These are phyloP conservation scores for Pelvicachromis taeniatus DNA, from an alignment of 2,113 vertebrate genomes.

Conservation along the genomic window DNA sequence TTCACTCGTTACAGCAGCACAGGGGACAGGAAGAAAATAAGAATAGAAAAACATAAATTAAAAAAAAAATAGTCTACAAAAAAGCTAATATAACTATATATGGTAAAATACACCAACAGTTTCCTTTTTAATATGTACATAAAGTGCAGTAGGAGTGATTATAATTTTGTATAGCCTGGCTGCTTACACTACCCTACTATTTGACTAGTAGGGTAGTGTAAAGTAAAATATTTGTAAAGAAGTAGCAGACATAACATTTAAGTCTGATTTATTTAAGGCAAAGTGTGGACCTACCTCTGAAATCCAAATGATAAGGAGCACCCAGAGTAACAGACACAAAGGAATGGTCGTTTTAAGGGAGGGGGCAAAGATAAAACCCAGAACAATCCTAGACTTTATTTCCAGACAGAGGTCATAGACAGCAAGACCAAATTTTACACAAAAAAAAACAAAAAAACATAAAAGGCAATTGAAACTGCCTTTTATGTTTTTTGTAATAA, in stretches of 20 bases:
- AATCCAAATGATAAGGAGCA: neutral
- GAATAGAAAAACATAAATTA: neutral
- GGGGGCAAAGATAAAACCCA: neutral
- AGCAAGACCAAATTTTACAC: neutral
- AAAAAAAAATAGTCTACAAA: neutral
- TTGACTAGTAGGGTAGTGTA: neutral
- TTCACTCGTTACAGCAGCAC: neutral
- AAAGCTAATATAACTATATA: neutral
- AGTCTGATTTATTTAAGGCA: neutral
- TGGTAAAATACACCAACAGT: neutral
- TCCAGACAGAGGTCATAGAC: neutral
- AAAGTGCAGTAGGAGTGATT: neutral
- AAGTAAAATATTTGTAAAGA: neutral
- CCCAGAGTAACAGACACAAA: neutral
- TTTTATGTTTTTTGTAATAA: no score
- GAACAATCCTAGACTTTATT: neutral
- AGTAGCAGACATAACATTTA: neutral
- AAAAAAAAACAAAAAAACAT: neutral
- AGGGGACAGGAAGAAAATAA: accelerated
- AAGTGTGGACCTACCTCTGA: neutral
- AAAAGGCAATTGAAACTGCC: neutral
- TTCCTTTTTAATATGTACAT: neutral
- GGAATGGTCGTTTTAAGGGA: neutral
- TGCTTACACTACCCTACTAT: neutral
- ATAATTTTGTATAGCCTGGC: neutral